Percentiles rank a stretch among this genome's conserved stretches.
Evolutionary conservation across 2,113 vertebrate genomes (phyloP).

Genomic region (Trinectes maculatus): DNA sequence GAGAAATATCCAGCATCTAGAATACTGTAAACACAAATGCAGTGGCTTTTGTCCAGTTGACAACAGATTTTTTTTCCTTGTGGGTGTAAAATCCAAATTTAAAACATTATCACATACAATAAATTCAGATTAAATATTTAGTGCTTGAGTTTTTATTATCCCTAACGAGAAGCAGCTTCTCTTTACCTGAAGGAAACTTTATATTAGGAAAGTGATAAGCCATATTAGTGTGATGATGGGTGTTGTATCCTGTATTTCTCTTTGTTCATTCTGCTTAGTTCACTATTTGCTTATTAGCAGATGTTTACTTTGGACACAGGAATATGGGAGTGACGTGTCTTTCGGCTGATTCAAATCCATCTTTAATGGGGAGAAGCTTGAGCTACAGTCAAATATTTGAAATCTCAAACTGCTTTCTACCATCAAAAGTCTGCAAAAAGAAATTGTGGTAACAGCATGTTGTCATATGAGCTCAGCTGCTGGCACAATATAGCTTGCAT

Average conservation of each 20-base stretch:
- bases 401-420: constrained; percentile 20
- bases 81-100: not conserved
- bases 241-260: constrained; percentile 16
- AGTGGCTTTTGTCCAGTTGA: not conserved
- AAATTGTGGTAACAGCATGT: not conserved
- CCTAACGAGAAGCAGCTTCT: not conserved
- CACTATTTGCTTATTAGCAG: constrained; percentile 8
- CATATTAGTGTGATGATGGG: constrained; percentile 41
- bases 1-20: not conserved
- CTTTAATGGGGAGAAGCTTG: not conserved
- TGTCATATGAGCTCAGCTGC: not conserved
- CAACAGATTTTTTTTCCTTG: not conserved
- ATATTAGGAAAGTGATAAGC: constrained; percentile 45
- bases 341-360: not conserved
- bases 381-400: constrained; percentile 19
- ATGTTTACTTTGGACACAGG: not conserved
- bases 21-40: not conserved
- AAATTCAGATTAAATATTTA: not conserved
- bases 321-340: not conserved
- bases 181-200: constrained; percentile 18
- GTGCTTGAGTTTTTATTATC: not conserved
- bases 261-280: constrained; percentile 8
- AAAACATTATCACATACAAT: not conserved
- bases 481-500: not conserved
- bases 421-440: not conserved